Evolutionary conservation across 2,888 invertebrate genomes (phyloP), one percentile per base, ranked within the genome.

Genomic region (Aspidiotus destructor): DNA sequence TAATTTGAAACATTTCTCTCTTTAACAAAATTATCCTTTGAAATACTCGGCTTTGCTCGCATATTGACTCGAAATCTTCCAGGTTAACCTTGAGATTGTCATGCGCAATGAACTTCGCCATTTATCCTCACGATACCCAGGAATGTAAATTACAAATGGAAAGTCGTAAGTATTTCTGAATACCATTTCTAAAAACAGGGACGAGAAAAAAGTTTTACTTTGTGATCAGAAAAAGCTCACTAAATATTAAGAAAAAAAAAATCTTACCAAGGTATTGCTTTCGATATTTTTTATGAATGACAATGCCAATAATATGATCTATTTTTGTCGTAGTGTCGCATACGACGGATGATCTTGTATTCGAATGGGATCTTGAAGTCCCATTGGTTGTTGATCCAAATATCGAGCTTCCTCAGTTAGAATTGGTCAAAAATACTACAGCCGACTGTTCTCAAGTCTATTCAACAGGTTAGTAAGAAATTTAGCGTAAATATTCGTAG

Each of bases 131-230:
- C 75, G 94, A 94, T 75, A 92, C 92, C 0, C 94, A 95, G 79
- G 91, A 91, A 77, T 95, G 94, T 77, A 91, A 92, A 79, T 81
- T 94, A 71, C 92, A 93, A 80, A 92, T 94, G 89, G 93, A 94
- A 78, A 94, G 93, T 77, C 81, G 94, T 94, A 79, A 90, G 93
- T 87, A 75, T 60, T 44, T 41, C 40, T n/a, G 48, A 28, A 28
- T 28, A 28, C 28, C 28, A 28, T 28, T 28, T 28, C 28, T 28
- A 28, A 28, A 28, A 28, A 28, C 28, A 28, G 28, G 5, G 28
- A 28, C 28, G 28, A 28, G 28, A 28, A 3, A 28, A 28, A 28
- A 28, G 5, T 28, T 28, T 28, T 28, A 3, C 28, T 28, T 28
- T 5, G 28, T 3, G 5, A 28, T 28, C 28, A 28, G 28, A 28